These are phyloP conservation scores for Drosophila mettleri DNA, from an alignment of 2,888 invertebrate genomes.

Conservation along the genomic window DNA sequence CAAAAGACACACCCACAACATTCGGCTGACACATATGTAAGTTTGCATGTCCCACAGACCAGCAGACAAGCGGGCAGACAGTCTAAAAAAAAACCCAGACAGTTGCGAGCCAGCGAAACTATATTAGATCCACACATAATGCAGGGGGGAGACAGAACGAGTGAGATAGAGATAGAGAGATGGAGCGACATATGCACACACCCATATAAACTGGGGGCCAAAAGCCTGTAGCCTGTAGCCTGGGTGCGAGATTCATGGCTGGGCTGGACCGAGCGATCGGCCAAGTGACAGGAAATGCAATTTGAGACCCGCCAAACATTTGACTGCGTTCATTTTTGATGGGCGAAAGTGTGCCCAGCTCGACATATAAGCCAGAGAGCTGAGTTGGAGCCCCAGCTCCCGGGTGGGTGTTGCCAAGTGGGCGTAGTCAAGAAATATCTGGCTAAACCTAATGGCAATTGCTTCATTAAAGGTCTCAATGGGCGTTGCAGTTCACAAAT, in stretches of 20 bases:
- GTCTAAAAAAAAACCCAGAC: constrained; percentile 18
- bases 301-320: constrained; percentile 70
- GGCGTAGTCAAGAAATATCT: constrained; percentile 55
- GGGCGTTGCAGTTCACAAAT: constrained; percentile 11
- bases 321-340: constrained; percentile 71
- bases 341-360: constrained; percentile 71
- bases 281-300: constrained; percentile 80
- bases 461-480: constrained; percentile 62
- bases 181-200: constrained; percentile 51
- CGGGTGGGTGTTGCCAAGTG: constrained; percentile 68
- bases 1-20: constrained; percentile 58
- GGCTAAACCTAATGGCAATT: constrained; percentile 61
- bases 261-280: constrained; percentile 56
- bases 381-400: background rate
- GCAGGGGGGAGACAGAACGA: constrained; percentile 5
- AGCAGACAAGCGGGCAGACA: constrained; percentile 57
- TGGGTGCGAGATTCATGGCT: constrained; percentile 53
- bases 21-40: constrained; percentile 69
- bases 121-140: constrained; percentile 43
- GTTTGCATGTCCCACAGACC: constrained; percentile 65
- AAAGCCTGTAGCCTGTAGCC: constrained; percentile 19
- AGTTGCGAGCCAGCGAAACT: constrained; percentile 29
- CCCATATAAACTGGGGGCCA: constrained; percentile 47
- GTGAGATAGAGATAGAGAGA: constrained; percentile 10
- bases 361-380: constrained; percentile 15